Evolutionary conservation across 1,140 invertebrate species (phyloP), one percentile per base, ranked within the genome.

Genomic region (Drosophila azteca): DNA sequence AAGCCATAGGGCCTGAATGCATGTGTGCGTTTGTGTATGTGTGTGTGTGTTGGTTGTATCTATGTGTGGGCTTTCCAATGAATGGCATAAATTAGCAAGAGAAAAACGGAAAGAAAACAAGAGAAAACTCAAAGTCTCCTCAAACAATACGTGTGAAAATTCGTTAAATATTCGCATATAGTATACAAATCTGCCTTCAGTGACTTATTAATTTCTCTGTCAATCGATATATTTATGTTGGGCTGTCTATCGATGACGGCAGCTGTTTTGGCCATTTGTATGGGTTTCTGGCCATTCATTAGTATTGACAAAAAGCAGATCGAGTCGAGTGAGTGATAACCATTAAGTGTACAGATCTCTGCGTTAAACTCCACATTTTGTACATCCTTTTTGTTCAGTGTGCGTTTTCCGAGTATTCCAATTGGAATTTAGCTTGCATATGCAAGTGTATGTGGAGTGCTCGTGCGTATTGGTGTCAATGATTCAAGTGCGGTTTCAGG

Each of bases 251-350:
- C 62, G 70, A 77, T 88, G 82, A 87, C 82, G 83, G 84, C 83
- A 87, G 83, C 83, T 88, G 83, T 88, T 87, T 87, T 81, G 59
- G 58, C 66, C 65, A 57, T 71, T 61, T 57, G 31, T 48, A 48
- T 48, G 45, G 45, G 45, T 63, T 63, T 39, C 35, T 39, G 35
- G 35, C 35, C 35, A 39, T 35, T 35, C 31, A 35, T 35, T 35
- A 35, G 9, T 35, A 11, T 11, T 35, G 31, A 35, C 9, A 39
- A 39, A 39, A 13, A 39, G 11, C 13, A 39, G 35, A 39, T 39
- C 35, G 11, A 39, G 35, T 26, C 24, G 24, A 26, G 5, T 39
- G 11, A 39, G 5, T 39, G 11, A 39, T 39, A 13, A 13, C 65
- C 66, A 64, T 75, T 39, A 49, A 35, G 45, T 5, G 35, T 3